A percentile compares a stretch with the other conserved stretches of the same genome.
Evolutionary conservation across 1,140 invertebrate genomes (phyloP).

Genomic region (Cecropterus lyciades): DNA sequence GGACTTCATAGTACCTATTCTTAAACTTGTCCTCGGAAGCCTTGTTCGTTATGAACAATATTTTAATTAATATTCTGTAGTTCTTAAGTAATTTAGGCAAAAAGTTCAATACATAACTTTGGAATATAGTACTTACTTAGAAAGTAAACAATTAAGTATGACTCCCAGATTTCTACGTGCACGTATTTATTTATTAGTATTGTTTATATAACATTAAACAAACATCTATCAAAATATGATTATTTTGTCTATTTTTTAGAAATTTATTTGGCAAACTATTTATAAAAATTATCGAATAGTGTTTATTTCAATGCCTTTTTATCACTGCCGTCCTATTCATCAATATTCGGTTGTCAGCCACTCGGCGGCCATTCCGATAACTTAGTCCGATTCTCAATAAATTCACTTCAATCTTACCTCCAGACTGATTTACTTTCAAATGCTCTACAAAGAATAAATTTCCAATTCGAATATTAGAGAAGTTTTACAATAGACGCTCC

Average conservation of each 20-base stretch:
- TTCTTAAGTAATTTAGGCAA: no score
- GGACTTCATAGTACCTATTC: conserved; percentile 37
- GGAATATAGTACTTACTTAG: no score
- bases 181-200: no score
- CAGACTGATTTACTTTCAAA: conserved; percentile 59
- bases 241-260: no score
- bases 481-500: conserved; percentile 68
- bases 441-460: conserved; percentile 68
- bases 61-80: no score
- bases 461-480: conserved; percentile 71
- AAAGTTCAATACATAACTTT: no score
- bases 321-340: conserved; percentile 40
- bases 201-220: no score
- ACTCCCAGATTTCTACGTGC: no score
- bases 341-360: conserved; percentile 47
- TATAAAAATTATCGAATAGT: no score
- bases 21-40: conserved; percentile 49
- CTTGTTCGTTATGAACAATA: not conserved
- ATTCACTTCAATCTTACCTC: conserved; percentile 56
- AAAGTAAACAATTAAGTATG: no score
- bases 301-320: conserved; percentile 6
- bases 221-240: no score
- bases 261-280: no score
- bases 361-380: conserved; percentile 37
- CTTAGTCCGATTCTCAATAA: conserved; percentile 56